Conservation (phyloP, 2,113 vertebrate species). For the Blennius ocellaris region DNA sequence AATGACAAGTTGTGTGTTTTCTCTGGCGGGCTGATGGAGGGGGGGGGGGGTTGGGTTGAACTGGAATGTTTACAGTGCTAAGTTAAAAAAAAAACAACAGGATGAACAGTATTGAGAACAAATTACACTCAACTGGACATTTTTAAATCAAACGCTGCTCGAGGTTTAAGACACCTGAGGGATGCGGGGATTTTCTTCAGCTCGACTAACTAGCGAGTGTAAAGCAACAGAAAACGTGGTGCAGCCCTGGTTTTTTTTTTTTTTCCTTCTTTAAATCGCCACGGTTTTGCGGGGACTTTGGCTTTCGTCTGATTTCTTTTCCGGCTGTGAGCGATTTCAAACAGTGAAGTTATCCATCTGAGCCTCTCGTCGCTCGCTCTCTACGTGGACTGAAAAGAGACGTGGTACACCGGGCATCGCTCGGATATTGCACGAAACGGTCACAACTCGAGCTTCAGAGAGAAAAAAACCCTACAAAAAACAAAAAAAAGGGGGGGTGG, state of each 20-base stretch:
- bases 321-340: constrained; percentile 38
- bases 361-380: constrained; percentile 4
- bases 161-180: constrained; percentile 42
- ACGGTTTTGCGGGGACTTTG: constrained; percentile 21
- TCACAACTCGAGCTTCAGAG: constrained; percentile 61
- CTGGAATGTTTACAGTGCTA: constrained; percentile 80
- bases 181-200: constrained; percentile 27
- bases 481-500: constrained; percentile 17
- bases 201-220: constrained; percentile 29
- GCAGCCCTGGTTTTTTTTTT: background rate
- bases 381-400: constrained; percentile 7
- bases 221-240: constrained; percentile 4
- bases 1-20: constrained; percentile 29
- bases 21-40: constrained; percentile 31
- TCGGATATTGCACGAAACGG: constrained; percentile 75
- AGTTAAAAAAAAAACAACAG: constrained; percentile 68
- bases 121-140: constrained; percentile 69
- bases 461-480: background rate
- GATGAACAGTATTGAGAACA: constrained; percentile 80
- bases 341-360: constrained; percentile 13
- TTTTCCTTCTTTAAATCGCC: background rate
- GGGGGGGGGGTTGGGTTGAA: constrained; percentile 29
- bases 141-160: constrained; percentile 34
- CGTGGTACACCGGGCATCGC: constrained; percentile 58
- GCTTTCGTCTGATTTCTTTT: constrained; percentile 12